Evolutionary conservation across 1,140 invertebrate genomes (phyloP), one percentile per base, ranked within the genome.

Genomic region (Bombus waltoni): DNA sequence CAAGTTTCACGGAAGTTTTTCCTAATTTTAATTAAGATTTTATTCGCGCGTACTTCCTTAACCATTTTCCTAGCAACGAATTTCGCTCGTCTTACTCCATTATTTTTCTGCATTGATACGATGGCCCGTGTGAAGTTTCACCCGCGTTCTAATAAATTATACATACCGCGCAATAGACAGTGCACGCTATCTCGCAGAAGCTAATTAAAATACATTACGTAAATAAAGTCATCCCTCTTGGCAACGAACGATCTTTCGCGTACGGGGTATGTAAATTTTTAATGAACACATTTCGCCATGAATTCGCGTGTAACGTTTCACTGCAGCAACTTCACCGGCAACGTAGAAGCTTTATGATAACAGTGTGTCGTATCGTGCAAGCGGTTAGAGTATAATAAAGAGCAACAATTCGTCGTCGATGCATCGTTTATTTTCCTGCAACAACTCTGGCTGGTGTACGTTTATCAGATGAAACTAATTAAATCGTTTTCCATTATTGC

Each of bases 131-230:
- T 22, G 11, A 65, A 75, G 9, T 74, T 75, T 53, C 32, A 53
- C 35, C 2, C 28, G 28, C 28, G 22, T 47, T 53, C 47, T 70
- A 47, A 83, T 70, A 70, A 83, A 83, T 83, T 84, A n/a, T 78
- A 35, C 62, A 25, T 22, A 18, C 32, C 35, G 25, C 6, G 9
- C 22, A 9, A 70, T 38, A 47, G 5, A 10, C 32, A 44, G 62
- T n/a, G 32, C 40, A 6, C 35, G 10, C 35, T 42, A 32, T 40
- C n/a, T n/a, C 28, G 38, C 35, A n/a, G 18, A 68, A 59, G 66
- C 44, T 84, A 79, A 79, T 79, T 79, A 79, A 79, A 78, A 79
- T 57, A 44, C 66, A 59, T 44, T 57, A 25, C 38, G n/a, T 3
- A 44, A 80, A 73, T 85, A 80, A 80, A 62, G 22, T 15, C n/a